Evolutionary conservation across 2,797 vertebrate species (phyloP), one percentile per base, ranked within the genome.

Genomic region (Lateolabrax maculatus): DNA sequence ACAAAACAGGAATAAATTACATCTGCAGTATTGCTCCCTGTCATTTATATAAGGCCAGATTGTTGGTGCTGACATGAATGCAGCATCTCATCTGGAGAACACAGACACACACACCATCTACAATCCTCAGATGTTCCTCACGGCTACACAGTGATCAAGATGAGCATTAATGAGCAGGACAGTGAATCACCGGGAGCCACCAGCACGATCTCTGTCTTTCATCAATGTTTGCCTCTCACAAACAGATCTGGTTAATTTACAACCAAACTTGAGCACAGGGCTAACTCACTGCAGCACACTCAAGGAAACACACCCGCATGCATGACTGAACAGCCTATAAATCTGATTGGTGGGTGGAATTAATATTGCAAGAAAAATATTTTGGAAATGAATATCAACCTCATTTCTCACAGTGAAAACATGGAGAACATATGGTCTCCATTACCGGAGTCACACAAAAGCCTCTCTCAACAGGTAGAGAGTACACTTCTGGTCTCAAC

Each of bases 401-500:
- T 74, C 44, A 58, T 84, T 82, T 71, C 72, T 77, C 49, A 36
- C 78, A 75, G 75, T 66, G 73, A 85, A 90, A 87, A 80, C 75
- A 75, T 21, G 16, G 61, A 72, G 85, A 71, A 81, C 90, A 91
- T 90, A 66, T 88, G 82, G 84, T 89, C 67, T 76, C 69, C 72
- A 87, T 90, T 89, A 90, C n/a, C 43, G 12, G 39, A 89, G 75
- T 60, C 77, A 19, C 56, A 74, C 63, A 49, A 84, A 57, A 70
- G 44, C 43, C 31, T 69, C 71, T 60, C 37, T 43, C 64, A 81
- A 55, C 43, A 68, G 69, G 64, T 19, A 23, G 69, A 74, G 49
- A 56, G 15, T 15, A 55, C 4, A 10, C 52, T 68, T 82, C 76
- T 55, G 67, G 34, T 60, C 64, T 56, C 31, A 19, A 71, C 78